Evolutionary conservation across 2,797 vertebrate species (phyloP).

Genomic region (Syndactyla subalaris): DNA sequence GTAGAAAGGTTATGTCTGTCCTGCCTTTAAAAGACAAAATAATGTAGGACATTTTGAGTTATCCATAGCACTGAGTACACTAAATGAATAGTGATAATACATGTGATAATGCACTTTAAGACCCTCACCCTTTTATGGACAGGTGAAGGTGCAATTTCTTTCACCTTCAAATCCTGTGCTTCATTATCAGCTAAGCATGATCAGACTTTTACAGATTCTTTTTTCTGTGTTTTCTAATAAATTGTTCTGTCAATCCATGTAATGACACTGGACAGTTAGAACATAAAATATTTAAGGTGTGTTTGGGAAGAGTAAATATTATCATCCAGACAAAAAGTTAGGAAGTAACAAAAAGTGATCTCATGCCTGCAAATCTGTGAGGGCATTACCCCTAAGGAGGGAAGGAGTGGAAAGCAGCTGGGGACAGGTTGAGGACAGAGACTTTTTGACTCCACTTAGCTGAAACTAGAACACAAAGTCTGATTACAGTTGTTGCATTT

Average conservation of each 20-base stretch:
- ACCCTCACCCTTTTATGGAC: background rate
- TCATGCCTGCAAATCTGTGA: background rate
- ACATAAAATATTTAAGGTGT: background rate
- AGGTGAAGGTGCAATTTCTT: background rate
- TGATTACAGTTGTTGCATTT: background rate
- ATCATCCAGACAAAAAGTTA: background rate
- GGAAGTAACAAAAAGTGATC: background rate
- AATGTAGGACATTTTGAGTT: background rate
- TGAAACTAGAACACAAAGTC: background rate
- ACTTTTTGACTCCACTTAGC: background rate
- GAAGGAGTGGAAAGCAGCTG: background rate
- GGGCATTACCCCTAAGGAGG: background rate
- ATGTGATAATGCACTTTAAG: background rate
- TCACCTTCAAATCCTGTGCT: background rate
- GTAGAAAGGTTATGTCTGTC: background rate
- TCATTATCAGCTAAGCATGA: background rate
- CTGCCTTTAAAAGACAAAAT: background rate
- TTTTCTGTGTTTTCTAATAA: background rate
- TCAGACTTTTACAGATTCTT: background rate
- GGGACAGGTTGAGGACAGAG: background rate
- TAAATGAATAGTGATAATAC: background rate
- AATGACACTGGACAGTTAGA: background rate
- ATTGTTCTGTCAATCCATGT: background rate
- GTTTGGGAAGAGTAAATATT: background rate
- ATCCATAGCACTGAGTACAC: background rate